These are phyloP conservation scores for Emys orbicularis DNA, from an alignment of 2,797 vertebrate species.

Conservation along the genomic window DNA sequence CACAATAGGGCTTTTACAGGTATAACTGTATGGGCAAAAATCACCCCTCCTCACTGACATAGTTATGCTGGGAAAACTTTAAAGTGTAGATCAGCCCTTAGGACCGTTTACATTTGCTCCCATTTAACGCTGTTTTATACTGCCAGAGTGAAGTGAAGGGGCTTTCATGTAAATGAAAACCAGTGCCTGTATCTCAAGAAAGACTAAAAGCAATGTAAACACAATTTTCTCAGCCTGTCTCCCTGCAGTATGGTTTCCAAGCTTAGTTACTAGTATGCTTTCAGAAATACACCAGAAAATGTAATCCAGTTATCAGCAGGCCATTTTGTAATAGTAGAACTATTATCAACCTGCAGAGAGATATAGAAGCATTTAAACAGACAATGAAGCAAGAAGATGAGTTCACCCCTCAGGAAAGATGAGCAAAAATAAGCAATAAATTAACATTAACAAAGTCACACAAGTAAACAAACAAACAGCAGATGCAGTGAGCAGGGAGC, in stretches of 20 bases:
- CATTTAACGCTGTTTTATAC: not conserved
- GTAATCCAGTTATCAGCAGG: not conserved
- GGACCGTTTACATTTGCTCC: not conserved
- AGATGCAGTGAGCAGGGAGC: not conserved
- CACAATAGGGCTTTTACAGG: not conserved
- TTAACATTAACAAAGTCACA: not conserved
- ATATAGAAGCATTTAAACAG: not conserved
- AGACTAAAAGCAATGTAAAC: not conserved
- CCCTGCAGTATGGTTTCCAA: not conserved
- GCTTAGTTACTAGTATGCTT: not conserved
- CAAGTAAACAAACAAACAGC: not conserved
- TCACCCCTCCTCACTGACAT: not conserved
- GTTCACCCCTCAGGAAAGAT: not conserved
- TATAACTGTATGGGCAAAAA: not conserved
- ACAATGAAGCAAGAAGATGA: not conserved
- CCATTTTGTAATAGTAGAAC: not conserved
- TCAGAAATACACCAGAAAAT: not conserved
- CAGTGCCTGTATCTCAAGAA: not conserved
- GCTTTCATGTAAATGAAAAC: not conserved
- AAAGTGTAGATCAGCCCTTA: not conserved
- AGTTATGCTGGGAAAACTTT: not conserved
- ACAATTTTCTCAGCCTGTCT: not conserved
- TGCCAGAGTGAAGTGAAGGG: not conserved
- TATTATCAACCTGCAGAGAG: not conserved
- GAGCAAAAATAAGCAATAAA: not conserved